Percentiles rank a stretch among this genome's conserved stretches.
These are phyloP conservation scores for Cyclina sinensis DNA, from an alignment of 1,140 invertebrate species.

Conservation along the genomic window DNA sequence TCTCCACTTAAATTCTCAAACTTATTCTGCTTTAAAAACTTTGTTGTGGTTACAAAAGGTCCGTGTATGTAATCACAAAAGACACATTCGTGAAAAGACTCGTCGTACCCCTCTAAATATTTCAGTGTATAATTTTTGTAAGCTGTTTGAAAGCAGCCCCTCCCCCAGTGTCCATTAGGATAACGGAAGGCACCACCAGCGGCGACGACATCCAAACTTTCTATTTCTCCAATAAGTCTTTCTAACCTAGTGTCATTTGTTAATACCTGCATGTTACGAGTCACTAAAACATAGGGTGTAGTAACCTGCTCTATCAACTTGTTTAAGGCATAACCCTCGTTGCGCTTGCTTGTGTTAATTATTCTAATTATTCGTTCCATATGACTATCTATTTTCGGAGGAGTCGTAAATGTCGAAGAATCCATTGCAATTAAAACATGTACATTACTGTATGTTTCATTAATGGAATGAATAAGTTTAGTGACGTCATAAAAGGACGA, in stretches of 20 bases:
- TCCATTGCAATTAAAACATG: not conserved
- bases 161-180: slow-evolving; percentile 79
- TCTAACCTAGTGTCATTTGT: slow-evolving; percentile 76
- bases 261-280: slow-evolving; percentile 72
- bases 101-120: slow-evolving; percentile 79
- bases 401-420: no score
- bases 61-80: slow-evolving; percentile 82
- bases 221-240: slow-evolving; percentile 70
- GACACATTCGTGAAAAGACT: slow-evolving; percentile 81
- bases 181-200: slow-evolving; percentile 79
- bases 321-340: slow-evolving; percentile 73
- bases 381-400: not conserved
- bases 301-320: slow-evolving; percentile 61
- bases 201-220: slow-evolving; percentile 64
- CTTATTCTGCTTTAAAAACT: not conserved
- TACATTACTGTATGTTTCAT: not conserved
- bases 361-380: not conserved
- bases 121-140: slow-evolving; percentile 78
- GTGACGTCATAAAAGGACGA: not conserved
- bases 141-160: slow-evolving; percentile 79
- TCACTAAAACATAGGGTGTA: slow-evolving; percentile 82
- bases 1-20: not conserved
- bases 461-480: not conserved
- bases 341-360: not conserved
- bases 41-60: slow-evolving; percentile 54